Conservation (phyloP, 2,113 vertebrate species). For the Leiothrix lutea region DNA sequence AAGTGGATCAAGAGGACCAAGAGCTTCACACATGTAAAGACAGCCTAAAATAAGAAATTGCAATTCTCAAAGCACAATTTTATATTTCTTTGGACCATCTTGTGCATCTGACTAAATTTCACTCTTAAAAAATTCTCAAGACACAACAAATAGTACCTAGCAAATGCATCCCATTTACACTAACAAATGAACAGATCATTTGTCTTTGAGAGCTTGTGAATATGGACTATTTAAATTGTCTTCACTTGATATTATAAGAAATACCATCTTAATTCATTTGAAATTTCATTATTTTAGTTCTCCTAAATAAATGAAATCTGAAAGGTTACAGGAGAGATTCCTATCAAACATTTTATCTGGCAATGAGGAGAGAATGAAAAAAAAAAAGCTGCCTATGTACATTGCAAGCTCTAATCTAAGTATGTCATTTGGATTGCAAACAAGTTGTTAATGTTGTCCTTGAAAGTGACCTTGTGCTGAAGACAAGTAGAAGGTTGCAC, state of each 20-base stretch:
- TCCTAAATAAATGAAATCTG: slow-evolving; percentile 74
- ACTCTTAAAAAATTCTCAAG: neutral
- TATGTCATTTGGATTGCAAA: slow-evolving; percentile 64
- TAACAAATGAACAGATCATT: slow-evolving; percentile 68
- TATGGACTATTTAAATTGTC: slow-evolving; percentile 66
- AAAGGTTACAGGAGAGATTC: slow-evolving; percentile 70
- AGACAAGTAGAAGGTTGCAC: slow-evolving; percentile 30
- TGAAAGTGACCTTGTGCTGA: slow-evolving; percentile 61
- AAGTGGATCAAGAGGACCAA: neutral
- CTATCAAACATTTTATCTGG: slow-evolving; percentile 68
- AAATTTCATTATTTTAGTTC: slow-evolving; percentile 75
- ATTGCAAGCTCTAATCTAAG: slow-evolving; percentile 65
- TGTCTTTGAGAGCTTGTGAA: slow-evolving; percentile 28
- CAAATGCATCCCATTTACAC: slow-evolving; percentile 17
- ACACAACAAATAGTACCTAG: neutral
- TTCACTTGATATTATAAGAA: slow-evolving; percentile 68
- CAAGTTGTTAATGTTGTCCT: slow-evolving; percentile 67
- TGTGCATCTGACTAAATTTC: neutral
- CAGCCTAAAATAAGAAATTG: neutral
- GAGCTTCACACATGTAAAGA: fast-evolving
- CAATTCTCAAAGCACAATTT: neutral
- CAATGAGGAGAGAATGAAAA: slow-evolving; percentile 46
- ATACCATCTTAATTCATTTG: slow-evolving; percentile 75
- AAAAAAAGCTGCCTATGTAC: slow-evolving; percentile 39
- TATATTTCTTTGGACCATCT: neutral